Base-by-base conservation (phyloP, 2,888 invertebrate species). In the Agrilus cyanescens region DNA sequence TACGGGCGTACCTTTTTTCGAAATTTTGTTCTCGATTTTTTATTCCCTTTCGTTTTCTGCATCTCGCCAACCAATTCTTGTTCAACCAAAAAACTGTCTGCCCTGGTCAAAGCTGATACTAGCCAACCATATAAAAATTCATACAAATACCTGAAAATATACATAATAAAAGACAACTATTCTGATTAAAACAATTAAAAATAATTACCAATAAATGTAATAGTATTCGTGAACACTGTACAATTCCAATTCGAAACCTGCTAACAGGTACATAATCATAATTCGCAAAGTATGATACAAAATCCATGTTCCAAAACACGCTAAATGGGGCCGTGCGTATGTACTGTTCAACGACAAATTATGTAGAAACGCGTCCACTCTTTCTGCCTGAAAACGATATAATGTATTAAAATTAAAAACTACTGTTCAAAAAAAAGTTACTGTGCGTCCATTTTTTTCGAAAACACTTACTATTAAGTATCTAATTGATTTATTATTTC, bases 201-300 rank as follows among this genome's bases (percentile, higher is more conserved):
- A 59, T n/a, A n/a, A 70, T 69, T 53, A 84, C 93, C 93, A 94
- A 67, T 85, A 97, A 53, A 96, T 86, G 62, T 94, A 95, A 56
- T 93, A 84, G 66, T 89, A 96, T 69, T 98, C 97, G 63, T 96
- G 95, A 16, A 86, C 82, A 45, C 93, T 90, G 68, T 96, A 97
- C 29, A 98, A 70, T 65, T 97, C 95, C 41, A 97, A 73, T 62
- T 96, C 95, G 56, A 98, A 87, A 1, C 96, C 96, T 15, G 93
- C 85, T 53, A 96, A 75, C 31, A 95, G 73, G 66, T 93, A 96
- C 61, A 91, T 84, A 56, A 93, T 85, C 91, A 96, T 95, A 29
- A 91, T 82, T 35, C 85, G 72, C 38, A 94, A 73, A 36, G 93
- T 90, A 65, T 96, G 93, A 69, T 95, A 94, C 49, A 97, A 73